phyloP scores from a whole-genome alignment of 2,888 invertebrate species.

The Drosophila mettleri region DNA sequence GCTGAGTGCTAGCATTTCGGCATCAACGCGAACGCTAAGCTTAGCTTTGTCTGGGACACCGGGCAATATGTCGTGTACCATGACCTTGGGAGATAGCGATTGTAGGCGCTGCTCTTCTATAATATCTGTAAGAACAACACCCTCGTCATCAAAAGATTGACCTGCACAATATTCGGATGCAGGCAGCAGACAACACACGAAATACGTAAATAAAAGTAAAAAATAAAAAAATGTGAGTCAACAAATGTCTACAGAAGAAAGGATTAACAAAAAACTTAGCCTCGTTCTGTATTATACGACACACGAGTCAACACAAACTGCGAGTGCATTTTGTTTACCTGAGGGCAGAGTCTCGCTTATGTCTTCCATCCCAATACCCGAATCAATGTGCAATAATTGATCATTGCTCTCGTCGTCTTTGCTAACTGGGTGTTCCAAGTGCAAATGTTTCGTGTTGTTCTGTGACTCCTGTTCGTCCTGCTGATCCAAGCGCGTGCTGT shows the following conservation, averaged over 20 bases:
- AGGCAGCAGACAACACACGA: conserved; percentile 41
- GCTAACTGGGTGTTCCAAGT: background rate
- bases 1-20: conserved; percentile 59
- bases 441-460: background rate
- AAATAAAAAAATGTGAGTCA: conserved; percentile 52
- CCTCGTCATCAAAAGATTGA: conserved; percentile 82
- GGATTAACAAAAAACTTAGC: conserved; percentile 68
- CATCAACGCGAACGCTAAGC: conserved; percentile 73
- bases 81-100: conserved; percentile 76
- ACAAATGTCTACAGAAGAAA: conserved; percentile 39
- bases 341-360: conserved; percentile 14
- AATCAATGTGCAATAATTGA: conserved; percentile 37
- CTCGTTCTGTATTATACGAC: conserved; percentile 24
- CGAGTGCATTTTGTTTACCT: conserved; percentile 59
- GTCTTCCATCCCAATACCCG: conserved; percentile 57
- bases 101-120: conserved; percentile 75
- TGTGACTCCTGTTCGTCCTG: background rate
- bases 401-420: conserved; percentile 17
- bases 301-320: conserved; percentile 2
- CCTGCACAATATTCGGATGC: conserved; percentile 48
- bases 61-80: conserved; percentile 74
- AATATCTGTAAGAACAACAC: conserved; percentile 82
- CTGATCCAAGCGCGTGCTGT: conserved; percentile 39
- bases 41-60: conserved; percentile 68
- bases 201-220: conserved; percentile 58